Conservation (phyloP, 53 echinoderm and acorn worm species). For the Patiria pectinifera region DNA sequence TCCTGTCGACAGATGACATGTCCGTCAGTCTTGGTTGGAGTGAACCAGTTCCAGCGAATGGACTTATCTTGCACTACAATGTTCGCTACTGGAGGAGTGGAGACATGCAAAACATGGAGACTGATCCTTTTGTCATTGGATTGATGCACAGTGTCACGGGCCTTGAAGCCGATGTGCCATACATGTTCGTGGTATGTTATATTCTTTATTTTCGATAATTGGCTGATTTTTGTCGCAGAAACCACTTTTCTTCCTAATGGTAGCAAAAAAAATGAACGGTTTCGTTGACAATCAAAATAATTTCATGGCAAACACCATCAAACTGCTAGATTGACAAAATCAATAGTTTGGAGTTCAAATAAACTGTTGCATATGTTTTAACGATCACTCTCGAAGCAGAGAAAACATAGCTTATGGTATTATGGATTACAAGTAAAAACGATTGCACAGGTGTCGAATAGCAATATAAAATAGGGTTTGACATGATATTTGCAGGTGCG, state of each 20-base stretch:
- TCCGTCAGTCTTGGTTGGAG: neutral
- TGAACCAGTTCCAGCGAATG: neutral
- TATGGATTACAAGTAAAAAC: neutral
- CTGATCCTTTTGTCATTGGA: neutral
- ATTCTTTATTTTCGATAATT: neutral
- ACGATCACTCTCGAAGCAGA: too few relatives aligned
- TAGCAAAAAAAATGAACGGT: too few relatives aligned
- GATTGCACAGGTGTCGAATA: neutral
- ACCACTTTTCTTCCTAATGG: too few relatives aligned
- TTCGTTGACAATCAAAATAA: too few relatives aligned
- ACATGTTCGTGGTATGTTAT: neutral
- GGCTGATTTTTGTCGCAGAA: neutral
- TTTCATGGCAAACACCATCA: too few relatives aligned
- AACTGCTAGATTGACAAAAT: too few relatives aligned
- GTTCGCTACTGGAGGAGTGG: neutral
- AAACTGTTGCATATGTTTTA: too few relatives aligned
- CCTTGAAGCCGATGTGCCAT: neutral
- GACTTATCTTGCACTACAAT: neutral
- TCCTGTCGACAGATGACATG: neutral
- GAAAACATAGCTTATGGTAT: neutral
- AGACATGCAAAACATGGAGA: neutral
- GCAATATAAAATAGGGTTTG: neutral
- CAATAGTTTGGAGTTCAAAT: too few relatives aligned
- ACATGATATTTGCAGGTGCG: neutral
- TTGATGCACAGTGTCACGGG: neutral